These are phyloP conservation scores for Ectemnius cavifrons DNA, from an alignment of 2,888 invertebrate species.

Conservation along the genomic window DNA sequence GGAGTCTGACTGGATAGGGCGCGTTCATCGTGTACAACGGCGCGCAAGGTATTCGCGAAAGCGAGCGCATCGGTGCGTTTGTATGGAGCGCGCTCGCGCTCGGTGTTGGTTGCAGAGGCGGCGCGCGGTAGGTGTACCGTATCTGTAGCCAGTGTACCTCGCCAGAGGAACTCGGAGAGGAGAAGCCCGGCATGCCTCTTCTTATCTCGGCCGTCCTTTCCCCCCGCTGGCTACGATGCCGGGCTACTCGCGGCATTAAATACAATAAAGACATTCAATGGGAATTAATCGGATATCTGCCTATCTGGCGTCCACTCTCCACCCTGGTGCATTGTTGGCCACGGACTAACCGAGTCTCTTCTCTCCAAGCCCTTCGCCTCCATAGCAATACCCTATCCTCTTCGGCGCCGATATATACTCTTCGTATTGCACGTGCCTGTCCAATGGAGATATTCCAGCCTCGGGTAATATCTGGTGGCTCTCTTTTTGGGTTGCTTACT, in stretches of 20 bases:
- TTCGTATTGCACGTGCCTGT: conserved; percentile 47
- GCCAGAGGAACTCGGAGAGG: conserved; percentile 31
- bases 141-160: conserved; percentile 46
- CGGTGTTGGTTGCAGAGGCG: too few species aligned
- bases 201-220: conserved; percentile 57
- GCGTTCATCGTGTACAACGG: conserved; percentile 30
- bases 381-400: conserved; percentile 9
- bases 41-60: conserved; percentile 29
- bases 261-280: conserved; percentile 77
- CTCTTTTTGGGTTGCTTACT: conserved; percentile 42
- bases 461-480: conserved; percentile 52
- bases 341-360: background rate
- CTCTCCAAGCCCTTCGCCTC: conserved; percentile 32
- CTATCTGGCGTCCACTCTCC: conserved; percentile 56
- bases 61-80: conserved; percentile 29
- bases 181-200: conserved; percentile 48
- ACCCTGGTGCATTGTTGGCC: conserved; percentile 46
- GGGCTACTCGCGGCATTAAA: conserved; percentile 64
- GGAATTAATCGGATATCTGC: conserved; percentile 74
- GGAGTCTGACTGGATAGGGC: conserved; percentile 23
- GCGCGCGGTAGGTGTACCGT: conserved; percentile 44
- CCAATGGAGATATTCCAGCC: conserved; percentile 61
- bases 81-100: too few species aligned
- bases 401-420: conserved; percentile 9
- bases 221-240: background rate